These are phyloP conservation scores for Papilio xuthus DNA, from an alignment of 1,140 invertebrate genomes.

Conservation along the genomic window DNA sequence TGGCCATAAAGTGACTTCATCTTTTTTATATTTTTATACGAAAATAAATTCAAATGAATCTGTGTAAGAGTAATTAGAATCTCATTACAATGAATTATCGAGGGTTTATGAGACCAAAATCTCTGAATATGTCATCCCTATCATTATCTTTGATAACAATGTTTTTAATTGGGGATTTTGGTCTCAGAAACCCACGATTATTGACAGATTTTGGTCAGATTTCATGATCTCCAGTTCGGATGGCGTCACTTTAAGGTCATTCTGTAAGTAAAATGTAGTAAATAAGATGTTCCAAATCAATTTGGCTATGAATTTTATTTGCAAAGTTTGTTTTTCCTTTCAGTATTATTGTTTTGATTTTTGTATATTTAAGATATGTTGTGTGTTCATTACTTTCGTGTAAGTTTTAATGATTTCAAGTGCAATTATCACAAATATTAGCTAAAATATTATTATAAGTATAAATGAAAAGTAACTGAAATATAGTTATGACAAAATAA, in stretches of 20 bases:
- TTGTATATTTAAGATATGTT: slow-evolving; percentile 20
- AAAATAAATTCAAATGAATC: not conserved
- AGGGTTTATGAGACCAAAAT: too few species aligned
- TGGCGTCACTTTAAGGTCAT: not conserved
- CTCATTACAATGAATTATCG: not conserved
- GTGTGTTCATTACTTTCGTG: slow-evolving; percentile 10
- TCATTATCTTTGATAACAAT: too few species aligned
- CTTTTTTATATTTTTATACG: not conserved
- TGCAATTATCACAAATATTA: not conserved
- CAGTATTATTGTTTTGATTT: slow-evolving; percentile 35
- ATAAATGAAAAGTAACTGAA: too few species aligned
- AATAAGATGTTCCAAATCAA: slow-evolving; percentile 19
- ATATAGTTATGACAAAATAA: too few species aligned
- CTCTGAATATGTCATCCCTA: too few species aligned
- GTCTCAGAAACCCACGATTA: too few species aligned
- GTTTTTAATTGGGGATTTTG: too few species aligned
- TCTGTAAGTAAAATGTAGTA: not conserved
- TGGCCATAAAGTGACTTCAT: slow-evolving; percentile 2
- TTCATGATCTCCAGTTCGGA: not conserved
- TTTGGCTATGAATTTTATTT: slow-evolving; percentile 28
- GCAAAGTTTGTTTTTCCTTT: slow-evolving; percentile 23
- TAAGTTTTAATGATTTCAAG: not conserved
- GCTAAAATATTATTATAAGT: not conserved
- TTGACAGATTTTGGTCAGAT: not conserved
- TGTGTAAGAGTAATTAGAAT: not conserved